Conservation (phyloP, 1,140 invertebrate species). For the Aphelinus certus region DNA sequence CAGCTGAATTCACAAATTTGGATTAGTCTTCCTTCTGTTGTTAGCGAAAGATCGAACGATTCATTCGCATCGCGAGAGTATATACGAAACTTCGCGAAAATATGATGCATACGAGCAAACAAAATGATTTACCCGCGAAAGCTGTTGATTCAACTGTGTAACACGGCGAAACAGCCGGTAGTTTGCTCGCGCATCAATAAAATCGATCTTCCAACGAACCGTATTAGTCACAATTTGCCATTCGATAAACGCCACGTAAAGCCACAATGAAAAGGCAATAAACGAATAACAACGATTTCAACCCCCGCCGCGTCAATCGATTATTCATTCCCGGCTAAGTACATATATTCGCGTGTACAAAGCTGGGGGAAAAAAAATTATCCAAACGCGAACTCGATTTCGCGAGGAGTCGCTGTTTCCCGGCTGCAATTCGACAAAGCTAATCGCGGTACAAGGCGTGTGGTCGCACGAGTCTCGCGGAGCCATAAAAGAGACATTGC, state of each 20-base stretch:
- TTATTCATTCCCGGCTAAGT: neutral
- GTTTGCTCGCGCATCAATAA: neutral
- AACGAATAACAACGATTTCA: slow-evolving; percentile 4
- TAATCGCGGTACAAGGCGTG: too few species aligned
- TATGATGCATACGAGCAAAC: neutral
- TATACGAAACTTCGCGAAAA: too few species aligned
- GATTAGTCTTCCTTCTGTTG: too few species aligned
- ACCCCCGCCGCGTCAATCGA: neutral
- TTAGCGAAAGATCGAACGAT: too few species aligned
- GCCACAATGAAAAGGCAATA: slow-evolving; percentile 1
- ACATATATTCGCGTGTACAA: too few species aligned
- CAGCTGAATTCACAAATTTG: too few species aligned
- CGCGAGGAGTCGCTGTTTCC: too few species aligned
- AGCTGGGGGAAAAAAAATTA: neutral
- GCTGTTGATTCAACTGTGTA: neutral
- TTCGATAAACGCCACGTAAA: slow-evolving; percentile 1
- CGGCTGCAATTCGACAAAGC: too few species aligned
- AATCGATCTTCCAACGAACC: neutral
- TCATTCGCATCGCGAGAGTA: too few species aligned
- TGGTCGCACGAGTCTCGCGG: too few species aligned
- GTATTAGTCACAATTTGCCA: neutral
- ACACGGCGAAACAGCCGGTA: neutral
- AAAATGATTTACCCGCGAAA: neutral
- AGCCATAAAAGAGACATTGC: too few species aligned
- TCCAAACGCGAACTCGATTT: too few species aligned